These are phyloP conservation scores for Campylorhamphus procurvoides DNA, from an alignment of 2,113 vertebrate species.

Conservation along the genomic window DNA sequence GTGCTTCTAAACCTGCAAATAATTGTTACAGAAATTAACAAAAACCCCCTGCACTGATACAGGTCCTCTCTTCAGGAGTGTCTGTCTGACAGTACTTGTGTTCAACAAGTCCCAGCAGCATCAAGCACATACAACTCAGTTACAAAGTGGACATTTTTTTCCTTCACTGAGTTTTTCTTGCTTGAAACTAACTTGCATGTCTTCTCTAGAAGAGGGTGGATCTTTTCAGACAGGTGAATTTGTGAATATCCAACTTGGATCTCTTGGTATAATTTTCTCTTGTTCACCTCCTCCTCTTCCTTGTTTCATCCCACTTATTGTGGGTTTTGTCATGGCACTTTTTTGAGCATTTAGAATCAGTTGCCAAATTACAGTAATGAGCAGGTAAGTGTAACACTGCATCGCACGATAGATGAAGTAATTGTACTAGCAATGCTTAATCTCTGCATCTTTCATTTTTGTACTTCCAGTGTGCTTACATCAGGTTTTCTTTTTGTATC, in stretches of 20 bases:
- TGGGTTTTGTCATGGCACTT: neutral
- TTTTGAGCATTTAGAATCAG: neutral
- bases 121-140: neutral
- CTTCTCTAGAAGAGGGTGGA: neutral
- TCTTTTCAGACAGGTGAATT: neutral
- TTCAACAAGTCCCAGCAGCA: neutral
- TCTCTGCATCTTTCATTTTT: neutral
- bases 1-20: neutral
- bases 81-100: neutral
- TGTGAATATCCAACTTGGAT: neutral
- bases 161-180: neutral
- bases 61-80: neutral
- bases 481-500: neutral
- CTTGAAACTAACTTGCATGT: neutral
- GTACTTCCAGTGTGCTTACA: neutral
- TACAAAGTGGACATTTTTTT: neutral
- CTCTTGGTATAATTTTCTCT: neutral
- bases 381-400: neutral
- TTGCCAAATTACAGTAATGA: neutral
- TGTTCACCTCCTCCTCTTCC: neutral
- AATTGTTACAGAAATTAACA: neutral
- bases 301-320: neutral
- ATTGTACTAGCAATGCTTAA: neutral
- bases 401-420: neutral
- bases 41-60: neutral